Percentiles rank a stretch among this genome's conserved stretches.
These are phyloP conservation scores for Aphelenchoides fujianensis DNA, from an alignment of 1,140 invertebrate species.

Conservation along the genomic window DNA sequence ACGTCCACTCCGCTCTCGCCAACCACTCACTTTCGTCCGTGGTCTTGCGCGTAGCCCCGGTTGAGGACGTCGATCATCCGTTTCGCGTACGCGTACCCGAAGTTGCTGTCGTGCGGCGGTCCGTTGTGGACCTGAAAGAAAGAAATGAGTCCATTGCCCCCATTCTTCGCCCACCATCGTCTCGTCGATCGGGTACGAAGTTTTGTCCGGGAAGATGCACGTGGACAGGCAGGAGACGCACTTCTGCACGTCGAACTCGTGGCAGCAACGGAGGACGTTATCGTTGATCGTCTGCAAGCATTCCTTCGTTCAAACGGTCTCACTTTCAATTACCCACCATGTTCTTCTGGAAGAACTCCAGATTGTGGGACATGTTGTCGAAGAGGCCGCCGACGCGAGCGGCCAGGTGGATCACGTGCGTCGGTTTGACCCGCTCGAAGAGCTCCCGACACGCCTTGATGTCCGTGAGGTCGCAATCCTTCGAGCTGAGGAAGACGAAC, in stretches of 20 bases:
- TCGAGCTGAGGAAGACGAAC: slow-evolving; percentile 88
- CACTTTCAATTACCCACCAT: too few species aligned
- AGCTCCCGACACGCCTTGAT: slow-evolving; percentile 72
- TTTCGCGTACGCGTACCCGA: slow-evolving; percentile 97
- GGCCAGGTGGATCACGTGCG: slow-evolving; percentile 93
- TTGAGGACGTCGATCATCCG: slow-evolving; percentile 92
- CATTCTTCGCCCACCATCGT: slow-evolving; percentile 88
- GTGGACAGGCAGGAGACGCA: slow-evolving; percentile 97
- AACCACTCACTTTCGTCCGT: slow-evolving; percentile 57
- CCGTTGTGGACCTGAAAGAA: slow-evolving; percentile 80
- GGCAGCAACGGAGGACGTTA: slow-evolving; percentile 81
- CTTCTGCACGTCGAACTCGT: slow-evolving; percentile 74
- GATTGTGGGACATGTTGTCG: slow-evolving; percentile 89
- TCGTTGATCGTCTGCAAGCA: slow-evolving; percentile 77
- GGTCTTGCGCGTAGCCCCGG: slow-evolving; percentile 63
- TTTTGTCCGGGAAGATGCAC: slow-evolving; percentile 98
- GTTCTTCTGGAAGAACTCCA: slow-evolving; percentile 76
- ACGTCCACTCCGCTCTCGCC: slow-evolving; percentile 66
- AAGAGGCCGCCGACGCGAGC: slow-evolving; percentile 97
- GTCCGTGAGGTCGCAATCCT: slow-evolving; percentile 86
- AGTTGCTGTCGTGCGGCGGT: slow-evolving; percentile 92
- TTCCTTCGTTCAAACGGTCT: too few species aligned
- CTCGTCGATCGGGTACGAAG: slow-evolving; percentile 94
- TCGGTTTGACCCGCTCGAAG: slow-evolving; percentile 81
- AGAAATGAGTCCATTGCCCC: too few species aligned